phyloP scores from a whole-genome alignment of 2,888 invertebrate genomes.

The Trichogramma dendrolimi region DNA sequence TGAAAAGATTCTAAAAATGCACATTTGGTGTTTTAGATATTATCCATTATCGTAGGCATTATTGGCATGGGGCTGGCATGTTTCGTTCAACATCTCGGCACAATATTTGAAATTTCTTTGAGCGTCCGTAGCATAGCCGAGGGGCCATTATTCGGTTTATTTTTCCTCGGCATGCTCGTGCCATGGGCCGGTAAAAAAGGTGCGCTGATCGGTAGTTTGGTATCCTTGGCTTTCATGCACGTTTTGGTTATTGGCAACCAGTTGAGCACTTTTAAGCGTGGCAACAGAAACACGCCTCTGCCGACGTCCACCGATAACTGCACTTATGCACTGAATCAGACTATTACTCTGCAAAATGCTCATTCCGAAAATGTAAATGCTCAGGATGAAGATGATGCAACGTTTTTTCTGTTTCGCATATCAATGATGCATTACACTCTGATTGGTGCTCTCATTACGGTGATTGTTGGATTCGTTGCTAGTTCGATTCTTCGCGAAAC shows the following conservation, averaged over 20 bases:
- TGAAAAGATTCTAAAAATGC: background rate
- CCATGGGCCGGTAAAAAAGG: constrained; percentile 59
- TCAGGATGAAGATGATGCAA: constrained; percentile 35
- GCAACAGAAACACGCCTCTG: constrained; percentile 30
- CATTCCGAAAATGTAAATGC: background rate
- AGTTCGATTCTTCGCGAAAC: constrained; percentile 60
- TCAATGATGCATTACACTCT: constrained; percentile 68
- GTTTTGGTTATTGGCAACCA: constrained; percentile 43
- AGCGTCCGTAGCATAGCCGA: constrained; percentile 63
- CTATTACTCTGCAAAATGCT: constrained; percentile 8
- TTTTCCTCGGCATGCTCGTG: constrained; percentile 65
- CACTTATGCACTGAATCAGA: constrained; percentile 31
- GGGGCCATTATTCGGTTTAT: constrained; percentile 66
- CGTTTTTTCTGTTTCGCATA: constrained; percentile 59
- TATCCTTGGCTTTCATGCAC: constrained; percentile 36
- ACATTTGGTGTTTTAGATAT: constrained; percentile 42
- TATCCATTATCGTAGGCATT: constrained; percentile 55
- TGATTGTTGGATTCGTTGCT: constrained; percentile 60
- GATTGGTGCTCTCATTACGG: constrained; percentile 59
- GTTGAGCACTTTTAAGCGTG: constrained; percentile 34
- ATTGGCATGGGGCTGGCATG: constrained; percentile 58
- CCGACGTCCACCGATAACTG: constrained; percentile 37
- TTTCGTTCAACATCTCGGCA: constrained; percentile 62
- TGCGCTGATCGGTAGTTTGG: constrained; percentile 54
- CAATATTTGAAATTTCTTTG: constrained; percentile 63